Evolutionary conservation across 2,113 vertebrate genomes (phyloP).

Genomic region (Barbus barbus): DNA sequence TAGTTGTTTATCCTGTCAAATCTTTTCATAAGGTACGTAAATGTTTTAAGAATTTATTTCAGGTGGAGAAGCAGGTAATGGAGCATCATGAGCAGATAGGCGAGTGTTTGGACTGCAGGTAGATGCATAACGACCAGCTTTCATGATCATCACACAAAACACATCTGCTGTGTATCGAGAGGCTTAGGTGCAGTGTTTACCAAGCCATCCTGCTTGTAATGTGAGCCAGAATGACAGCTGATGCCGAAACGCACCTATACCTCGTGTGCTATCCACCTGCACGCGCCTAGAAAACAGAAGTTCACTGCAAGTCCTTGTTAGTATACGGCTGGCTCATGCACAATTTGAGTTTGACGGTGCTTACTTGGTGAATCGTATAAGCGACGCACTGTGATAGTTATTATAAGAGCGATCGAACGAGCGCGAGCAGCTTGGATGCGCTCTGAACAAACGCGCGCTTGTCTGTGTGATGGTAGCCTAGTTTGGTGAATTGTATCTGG

Average conservation of each 20-base stretch:
- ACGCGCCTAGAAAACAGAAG: not conserved
- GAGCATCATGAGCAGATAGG: not conserved
- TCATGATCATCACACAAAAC: not conserved
- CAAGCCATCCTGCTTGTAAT: not conserved
- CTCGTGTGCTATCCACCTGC: not conserved
- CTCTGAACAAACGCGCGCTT: conserved; percentile 25
- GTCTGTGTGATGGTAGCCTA: conserved; percentile 56
- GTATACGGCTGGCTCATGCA: not conserved
- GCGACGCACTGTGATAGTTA: not conserved
- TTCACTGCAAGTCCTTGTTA: not conserved
- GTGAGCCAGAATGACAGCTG: conserved; percentile 32
- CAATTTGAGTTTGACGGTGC: not conserved
- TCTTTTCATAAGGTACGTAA: not conserved
- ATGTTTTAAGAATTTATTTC: not conserved
- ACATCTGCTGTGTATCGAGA: not conserved
- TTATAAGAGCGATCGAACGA: not conserved
- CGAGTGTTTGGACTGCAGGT: not conserved
- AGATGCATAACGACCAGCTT: not conserved
- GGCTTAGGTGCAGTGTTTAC: not conserved
- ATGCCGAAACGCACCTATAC: not conserved
- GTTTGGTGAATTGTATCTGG: conserved; percentile 55
- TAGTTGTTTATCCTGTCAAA: not conserved
- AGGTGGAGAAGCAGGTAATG: not conserved
- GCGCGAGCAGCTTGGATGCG: not conserved
- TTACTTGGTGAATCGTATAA: not conserved